These are phyloP conservation scores for Drosophila ficusphila DNA, from an alignment of 1,140 invertebrate genomes.

Conservation along the genomic window DNA sequence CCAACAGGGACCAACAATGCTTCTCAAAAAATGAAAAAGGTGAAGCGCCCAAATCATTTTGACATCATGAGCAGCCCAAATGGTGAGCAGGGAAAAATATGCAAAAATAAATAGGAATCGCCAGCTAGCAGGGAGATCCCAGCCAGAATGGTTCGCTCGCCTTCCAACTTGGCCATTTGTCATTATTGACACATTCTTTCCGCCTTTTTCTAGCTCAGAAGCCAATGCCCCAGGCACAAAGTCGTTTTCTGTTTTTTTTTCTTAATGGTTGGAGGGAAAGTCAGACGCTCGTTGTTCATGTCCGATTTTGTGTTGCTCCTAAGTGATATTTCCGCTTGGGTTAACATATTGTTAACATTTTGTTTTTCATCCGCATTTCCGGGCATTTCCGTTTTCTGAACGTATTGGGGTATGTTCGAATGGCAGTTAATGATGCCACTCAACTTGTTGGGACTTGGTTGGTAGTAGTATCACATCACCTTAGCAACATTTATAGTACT, in stretches of 20 bases:
- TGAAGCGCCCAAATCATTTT: conserved; percentile 52
- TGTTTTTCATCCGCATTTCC: conserved; percentile 23
- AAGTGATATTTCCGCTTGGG: conserved; percentile 69
- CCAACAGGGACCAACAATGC: conserved; percentile 31
- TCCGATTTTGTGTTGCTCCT: conserved; percentile 28
- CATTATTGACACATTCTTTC: conserved; percentile 81
- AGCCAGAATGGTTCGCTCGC: conserved; percentile 17
- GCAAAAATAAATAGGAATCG: conserved; percentile 66
- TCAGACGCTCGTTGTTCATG: conserved; percentile 30
- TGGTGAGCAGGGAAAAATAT: conserved; percentile 38
- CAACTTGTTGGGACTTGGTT: background rate
- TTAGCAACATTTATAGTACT: too few species aligned
- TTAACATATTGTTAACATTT: conserved; percentile 66
- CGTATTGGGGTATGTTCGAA: background rate
- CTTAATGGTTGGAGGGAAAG: conserved; percentile 17
- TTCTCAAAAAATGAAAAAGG: conserved; percentile 26
- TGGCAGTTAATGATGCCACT: background rate
- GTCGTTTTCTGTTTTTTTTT: conserved; percentile 18
- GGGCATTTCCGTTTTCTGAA: background rate
- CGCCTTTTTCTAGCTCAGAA: conserved; percentile 57
- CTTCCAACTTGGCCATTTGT: conserved; percentile 65
- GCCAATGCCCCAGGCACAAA: conserved; percentile 19
- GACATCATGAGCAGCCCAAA: conserved; percentile 48
- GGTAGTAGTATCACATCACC: too few species aligned
- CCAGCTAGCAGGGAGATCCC: conserved; percentile 11